These are phyloP conservation scores for Cardiocondyla obscurior DNA, from an alignment of 1,140 invertebrate species.

Conservation along the genomic window DNA sequence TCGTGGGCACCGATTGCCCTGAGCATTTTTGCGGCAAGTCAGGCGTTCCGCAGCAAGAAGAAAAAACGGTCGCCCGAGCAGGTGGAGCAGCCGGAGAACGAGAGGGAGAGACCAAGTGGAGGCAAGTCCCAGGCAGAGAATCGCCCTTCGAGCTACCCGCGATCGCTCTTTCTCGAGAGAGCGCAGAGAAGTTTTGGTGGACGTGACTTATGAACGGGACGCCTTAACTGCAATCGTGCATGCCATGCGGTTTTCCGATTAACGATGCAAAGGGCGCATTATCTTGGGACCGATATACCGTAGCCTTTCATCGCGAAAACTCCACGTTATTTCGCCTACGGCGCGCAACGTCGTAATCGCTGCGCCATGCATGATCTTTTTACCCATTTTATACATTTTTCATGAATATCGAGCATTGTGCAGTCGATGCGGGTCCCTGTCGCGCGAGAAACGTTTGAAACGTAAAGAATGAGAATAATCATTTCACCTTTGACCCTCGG, in stretches of 20 bases:
- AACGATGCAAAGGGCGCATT: not conserved
- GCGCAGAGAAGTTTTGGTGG: conserved; percentile 4
- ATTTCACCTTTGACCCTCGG: not conserved
- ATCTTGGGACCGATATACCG: not conserved
- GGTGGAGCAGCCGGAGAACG: conserved; percentile 56
- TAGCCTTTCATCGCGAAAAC: not conserved
- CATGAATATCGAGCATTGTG: not conserved
- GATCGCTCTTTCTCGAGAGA: conserved; percentile 26
- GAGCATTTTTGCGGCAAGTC: conserved; percentile 60
- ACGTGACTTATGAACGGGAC: conserved; percentile 5
- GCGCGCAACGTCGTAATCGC: not conserved
- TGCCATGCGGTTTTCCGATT: conserved; percentile 24
- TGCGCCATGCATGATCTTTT: not conserved
- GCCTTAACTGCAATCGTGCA: not conserved
- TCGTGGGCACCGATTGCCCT: conserved; percentile 19
- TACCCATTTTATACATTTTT: not conserved
- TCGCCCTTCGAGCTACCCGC: conserved; percentile 52
- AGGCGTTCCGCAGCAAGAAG: conserved; percentile 51
- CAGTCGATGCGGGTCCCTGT: conserved; percentile 4
- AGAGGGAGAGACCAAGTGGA: conserved; percentile 60
- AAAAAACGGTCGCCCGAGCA: conserved; percentile 64
- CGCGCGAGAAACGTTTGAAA: not conserved
- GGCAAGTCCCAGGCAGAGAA: conserved; percentile 64
- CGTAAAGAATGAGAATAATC: not conserved
- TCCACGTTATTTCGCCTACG: not conserved